These are phyloP conservation scores for Cephus nigrinus DNA, from an alignment of 2,888 invertebrate genomes.

Conservation along the genomic window DNA sequence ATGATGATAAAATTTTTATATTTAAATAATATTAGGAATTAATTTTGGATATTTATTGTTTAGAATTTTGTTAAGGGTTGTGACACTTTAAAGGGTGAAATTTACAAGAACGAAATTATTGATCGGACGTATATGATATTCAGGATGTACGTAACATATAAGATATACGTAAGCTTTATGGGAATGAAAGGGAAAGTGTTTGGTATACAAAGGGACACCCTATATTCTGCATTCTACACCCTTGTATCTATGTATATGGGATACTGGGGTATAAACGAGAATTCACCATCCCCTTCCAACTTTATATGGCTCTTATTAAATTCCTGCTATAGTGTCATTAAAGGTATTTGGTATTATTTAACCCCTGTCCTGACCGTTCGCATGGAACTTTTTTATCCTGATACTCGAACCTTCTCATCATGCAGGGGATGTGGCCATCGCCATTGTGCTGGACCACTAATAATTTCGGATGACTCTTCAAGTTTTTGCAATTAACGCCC, in stretches of 20 bases:
- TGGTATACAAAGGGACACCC: constrained; percentile 42
- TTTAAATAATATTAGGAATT: not conserved
- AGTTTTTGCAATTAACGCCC: not conserved
- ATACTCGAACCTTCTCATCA: not conserved
- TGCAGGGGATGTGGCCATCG: not conserved
- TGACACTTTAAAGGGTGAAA: constrained; percentile 21
- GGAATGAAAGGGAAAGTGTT: constrained; percentile 17
- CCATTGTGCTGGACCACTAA: not conserved
- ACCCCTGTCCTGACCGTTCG: not conserved
- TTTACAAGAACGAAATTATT: constrained; percentile 25
- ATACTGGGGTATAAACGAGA: constrained; percentile 42
- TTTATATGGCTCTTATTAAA: constrained; percentile 55
- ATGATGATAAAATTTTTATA: not conserved
- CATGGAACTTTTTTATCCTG: not conserved
- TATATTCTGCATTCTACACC: constrained; percentile 25
- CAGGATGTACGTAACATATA: constrained; percentile 15
- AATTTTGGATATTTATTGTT: constrained; percentile 17
- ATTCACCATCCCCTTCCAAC: constrained; percentile 32
- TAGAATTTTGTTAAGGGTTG: constrained; percentile 26
- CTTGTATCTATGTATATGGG: constrained; percentile 19
- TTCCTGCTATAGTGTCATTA: constrained; percentile 48
- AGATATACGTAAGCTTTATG: not conserved
- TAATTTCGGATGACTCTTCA: not conserved
- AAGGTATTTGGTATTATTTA: constrained; percentile 31
- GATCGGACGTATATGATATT: constrained; percentile 20